phyloP scores from a whole-genome alignment of 64 coral and sea anemone species.

The Montipora foliosa region DNA sequence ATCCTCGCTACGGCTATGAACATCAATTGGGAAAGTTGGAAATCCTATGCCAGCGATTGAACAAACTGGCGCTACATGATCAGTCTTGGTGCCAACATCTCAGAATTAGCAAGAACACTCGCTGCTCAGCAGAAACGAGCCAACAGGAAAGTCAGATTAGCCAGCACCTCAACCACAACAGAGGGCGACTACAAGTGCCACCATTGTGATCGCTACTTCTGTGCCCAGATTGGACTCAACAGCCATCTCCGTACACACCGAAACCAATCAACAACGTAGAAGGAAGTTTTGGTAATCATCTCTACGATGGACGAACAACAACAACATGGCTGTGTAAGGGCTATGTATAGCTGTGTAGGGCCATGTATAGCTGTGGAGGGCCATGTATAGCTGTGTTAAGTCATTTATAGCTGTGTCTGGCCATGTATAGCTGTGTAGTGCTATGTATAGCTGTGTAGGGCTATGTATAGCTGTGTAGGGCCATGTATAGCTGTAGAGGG shows the following conservation, averaged over 20 bases:
- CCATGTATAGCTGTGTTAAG: no score
- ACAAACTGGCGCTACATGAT: slow-evolving; percentile 25
- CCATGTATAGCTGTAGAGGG: no score
- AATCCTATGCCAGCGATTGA: slow-evolving; percentile 10
- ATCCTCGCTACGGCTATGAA: slow-evolving; percentile 22
- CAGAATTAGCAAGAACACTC: not conserved
- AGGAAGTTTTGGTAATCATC: slow-evolving; percentile 36
- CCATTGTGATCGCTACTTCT: slow-evolving; percentile 21
- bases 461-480: no score
- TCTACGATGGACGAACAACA: not conserved
- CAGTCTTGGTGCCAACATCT: slow-evolving; percentile 1
- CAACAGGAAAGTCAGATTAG: not conserved
- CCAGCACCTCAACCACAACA: slow-evolving; percentile 28
- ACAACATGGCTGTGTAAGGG: no score
- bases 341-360: no score
- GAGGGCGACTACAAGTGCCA: not conserved
- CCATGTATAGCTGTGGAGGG: no score
- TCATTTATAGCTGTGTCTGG: no score
- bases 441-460: no score
- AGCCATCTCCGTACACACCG: slow-evolving; percentile 49
- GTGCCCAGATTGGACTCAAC: slow-evolving; percentile 50
- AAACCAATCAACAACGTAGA: not conserved
- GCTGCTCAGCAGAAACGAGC: not conserved
- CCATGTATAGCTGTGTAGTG: no score
- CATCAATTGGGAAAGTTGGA: slow-evolving; percentile 48